phyloP scores from a whole-genome alignment of 1,140 invertebrate species.

The Varroa destructor region DNA sequence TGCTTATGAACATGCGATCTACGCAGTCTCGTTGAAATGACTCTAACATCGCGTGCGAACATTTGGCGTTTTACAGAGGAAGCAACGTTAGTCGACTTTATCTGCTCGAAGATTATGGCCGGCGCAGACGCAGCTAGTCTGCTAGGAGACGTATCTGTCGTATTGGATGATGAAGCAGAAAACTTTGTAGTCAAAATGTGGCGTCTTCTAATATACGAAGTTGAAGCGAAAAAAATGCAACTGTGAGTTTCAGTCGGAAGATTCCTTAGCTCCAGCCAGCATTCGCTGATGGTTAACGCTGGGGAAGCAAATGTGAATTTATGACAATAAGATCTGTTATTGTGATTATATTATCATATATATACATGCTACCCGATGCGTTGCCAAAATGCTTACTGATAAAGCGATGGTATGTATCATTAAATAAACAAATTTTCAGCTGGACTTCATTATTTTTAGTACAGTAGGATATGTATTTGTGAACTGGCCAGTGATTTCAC shows the following conservation, averaged over 20 bases:
- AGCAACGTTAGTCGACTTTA: conserved; percentile 94
- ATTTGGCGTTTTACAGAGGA: conserved; percentile 51
- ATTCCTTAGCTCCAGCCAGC: too few relatives aligned
- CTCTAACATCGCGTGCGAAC: background rate
- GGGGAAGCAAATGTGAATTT: too few relatives aligned
- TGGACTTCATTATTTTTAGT: too few relatives aligned
- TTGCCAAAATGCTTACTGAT: too few relatives aligned
- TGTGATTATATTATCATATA: too few relatives aligned
- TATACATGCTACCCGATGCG: too few relatives aligned
- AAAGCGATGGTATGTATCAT: too few relatives aligned
- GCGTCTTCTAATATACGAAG: conserved; percentile 95
- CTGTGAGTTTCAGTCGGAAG: conserved; percentile 28
- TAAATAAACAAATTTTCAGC: too few relatives aligned
- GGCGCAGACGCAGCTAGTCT: conserved; percentile 82
- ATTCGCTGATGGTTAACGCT: too few relatives aligned
- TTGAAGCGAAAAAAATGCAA: conserved; percentile 78
- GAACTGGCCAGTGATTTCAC: too few relatives aligned
- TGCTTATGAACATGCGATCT: background rate
- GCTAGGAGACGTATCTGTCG: conserved; percentile 96
- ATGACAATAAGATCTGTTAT: too few relatives aligned
- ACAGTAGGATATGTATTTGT: too few relatives aligned
- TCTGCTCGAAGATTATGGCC: conserved; percentile 90
- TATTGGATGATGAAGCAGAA: conserved; percentile 96
- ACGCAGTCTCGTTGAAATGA: background rate
- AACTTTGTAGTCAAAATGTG: conserved; percentile 99